phyloP scores from a whole-genome alignment of 2,888 invertebrate species.

The Ormia ochracea region DNA sequence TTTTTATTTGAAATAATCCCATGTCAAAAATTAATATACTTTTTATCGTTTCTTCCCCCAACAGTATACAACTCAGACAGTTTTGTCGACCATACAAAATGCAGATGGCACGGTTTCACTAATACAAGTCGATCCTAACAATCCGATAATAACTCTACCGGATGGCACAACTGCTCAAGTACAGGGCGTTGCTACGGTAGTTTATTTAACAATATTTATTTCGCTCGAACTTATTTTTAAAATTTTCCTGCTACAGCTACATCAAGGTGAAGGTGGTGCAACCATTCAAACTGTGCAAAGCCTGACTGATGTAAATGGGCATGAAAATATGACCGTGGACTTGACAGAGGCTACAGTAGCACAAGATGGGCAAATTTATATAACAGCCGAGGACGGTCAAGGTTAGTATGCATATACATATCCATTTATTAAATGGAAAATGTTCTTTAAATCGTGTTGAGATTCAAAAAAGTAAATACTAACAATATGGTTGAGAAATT shows the following conservation, averaged over 20 bases:
- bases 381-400: constrained; percentile 96
- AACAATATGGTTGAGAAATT: too few relatives aligned
- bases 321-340: constrained; percentile 90
- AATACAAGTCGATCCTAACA: constrained; percentile 95
- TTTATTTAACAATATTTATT: neutral
- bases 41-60: constrained; percentile 44
- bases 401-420: constrained; percentile 78
- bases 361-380: constrained; percentile 95
- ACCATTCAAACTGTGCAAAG: constrained; percentile 83
- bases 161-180: constrained; percentile 98
- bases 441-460: too few relatives aligned
- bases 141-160: constrained; percentile 95
- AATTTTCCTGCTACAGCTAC: constrained; percentile 78
- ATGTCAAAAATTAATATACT: constrained; percentile 6
- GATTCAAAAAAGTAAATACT: too few relatives aligned
- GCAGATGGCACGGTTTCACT: constrained; percentile 97
- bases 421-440: neutral
- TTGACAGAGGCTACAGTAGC: constrained; percentile 93
- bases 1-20: too few relatives aligned
- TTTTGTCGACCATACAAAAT: constrained; percentile 96
- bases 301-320: constrained; percentile 83
- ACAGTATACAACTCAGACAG: constrained; percentile 90
- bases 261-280: constrained; percentile 82
- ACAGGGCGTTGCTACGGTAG: constrained; percentile 80
- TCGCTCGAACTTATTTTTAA: neutral